phyloP scores from a whole-genome alignment of 2,888 invertebrate genomes.

The Caenorhabditis imperialis region DNA sequence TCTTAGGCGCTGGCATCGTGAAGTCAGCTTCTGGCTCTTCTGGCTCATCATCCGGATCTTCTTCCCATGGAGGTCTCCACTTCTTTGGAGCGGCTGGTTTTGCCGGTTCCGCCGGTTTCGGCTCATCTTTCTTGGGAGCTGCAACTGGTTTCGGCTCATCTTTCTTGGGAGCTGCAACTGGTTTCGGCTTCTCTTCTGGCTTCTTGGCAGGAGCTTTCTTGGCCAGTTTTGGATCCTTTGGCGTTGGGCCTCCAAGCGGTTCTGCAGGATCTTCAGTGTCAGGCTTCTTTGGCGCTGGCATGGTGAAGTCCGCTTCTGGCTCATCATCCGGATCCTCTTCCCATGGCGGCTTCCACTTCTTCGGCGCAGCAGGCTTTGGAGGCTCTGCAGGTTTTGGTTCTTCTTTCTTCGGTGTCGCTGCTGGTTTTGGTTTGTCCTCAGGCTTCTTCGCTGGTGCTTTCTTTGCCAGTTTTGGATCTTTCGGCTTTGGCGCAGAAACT shows the following conservation, averaged over 20 bases:
- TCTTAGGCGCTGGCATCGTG: constrained; percentile 41
- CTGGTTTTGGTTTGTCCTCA: constrained; percentile 7
- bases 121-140: background rate
- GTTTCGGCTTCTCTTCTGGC: background rate
- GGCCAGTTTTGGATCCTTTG: constrained; percentile 20
- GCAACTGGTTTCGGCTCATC: constrained; percentile 4
- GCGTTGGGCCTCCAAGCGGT: constrained; percentile 1
- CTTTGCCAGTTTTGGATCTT: constrained; percentile 55
- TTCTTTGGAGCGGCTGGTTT: constrained; percentile 40
- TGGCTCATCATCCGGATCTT: constrained; percentile 43
- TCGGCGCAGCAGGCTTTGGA: constrained; percentile 27
- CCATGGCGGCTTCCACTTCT: constrained; percentile 48
- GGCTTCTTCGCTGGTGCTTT: constrained; percentile 26
- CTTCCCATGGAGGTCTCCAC: constrained; percentile 52
- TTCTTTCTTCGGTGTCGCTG: background rate
- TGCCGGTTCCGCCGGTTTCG: constrained; percentile 21
- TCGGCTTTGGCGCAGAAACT: constrained; percentile 50
- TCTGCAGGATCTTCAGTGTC: constrained; percentile 25
- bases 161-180: constrained; percentile 10
- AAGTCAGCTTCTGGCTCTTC: constrained; percentile 44
- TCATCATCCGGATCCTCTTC: constrained; percentile 34
- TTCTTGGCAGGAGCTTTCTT: constrained; percentile 25
- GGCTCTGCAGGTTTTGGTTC: no score
- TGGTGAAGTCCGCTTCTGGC: constrained; percentile 50
- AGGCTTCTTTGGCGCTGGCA: constrained; percentile 22